A percentile compares a stretch with the other conserved stretches of the same genome.
Conservation (phyloP, 2,888 invertebrate species). For the Cylloceria caligata region DNA sequence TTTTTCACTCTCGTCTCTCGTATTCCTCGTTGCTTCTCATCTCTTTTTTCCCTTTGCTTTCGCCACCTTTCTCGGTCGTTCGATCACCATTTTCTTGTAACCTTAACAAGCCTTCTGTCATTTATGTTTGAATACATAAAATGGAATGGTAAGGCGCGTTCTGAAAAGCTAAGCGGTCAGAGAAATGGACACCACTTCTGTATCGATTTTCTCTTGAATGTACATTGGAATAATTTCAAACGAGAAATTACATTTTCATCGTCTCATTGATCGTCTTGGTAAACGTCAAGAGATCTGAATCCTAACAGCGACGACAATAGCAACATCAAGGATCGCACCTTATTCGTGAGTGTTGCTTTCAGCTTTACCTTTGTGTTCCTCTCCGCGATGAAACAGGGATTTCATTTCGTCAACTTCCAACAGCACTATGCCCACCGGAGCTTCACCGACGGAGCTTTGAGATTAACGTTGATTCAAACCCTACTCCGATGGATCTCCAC, state of each 20-base stretch:
- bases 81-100: background rate
- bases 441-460: constrained; percentile 21
- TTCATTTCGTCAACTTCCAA: constrained; percentile 51
- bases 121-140: background rate
- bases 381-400: constrained; percentile 34
- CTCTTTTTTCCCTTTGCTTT: background rate
- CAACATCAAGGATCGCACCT: constrained; percentile 7
- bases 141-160: background rate
- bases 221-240: background rate
- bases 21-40: background rate
- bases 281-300: too few species aligned
- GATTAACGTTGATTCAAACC: constrained; percentile 47
- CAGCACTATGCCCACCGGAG: constrained; percentile 9
- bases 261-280: background rate
- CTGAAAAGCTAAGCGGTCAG: background rate
- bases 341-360: constrained; percentile 1
- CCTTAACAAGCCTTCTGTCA: background rate
- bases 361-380: constrained; percentile 21
- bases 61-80: background rate
- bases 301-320: constrained; percentile 5
- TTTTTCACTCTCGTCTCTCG: background rate
- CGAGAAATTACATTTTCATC: constrained; percentile 18
- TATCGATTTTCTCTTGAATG: background rate
- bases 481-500: background rate
- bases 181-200: background rate